Conservation (phyloP, 1,140 invertebrate genomes). For the Zelostemma sp. region DNA sequence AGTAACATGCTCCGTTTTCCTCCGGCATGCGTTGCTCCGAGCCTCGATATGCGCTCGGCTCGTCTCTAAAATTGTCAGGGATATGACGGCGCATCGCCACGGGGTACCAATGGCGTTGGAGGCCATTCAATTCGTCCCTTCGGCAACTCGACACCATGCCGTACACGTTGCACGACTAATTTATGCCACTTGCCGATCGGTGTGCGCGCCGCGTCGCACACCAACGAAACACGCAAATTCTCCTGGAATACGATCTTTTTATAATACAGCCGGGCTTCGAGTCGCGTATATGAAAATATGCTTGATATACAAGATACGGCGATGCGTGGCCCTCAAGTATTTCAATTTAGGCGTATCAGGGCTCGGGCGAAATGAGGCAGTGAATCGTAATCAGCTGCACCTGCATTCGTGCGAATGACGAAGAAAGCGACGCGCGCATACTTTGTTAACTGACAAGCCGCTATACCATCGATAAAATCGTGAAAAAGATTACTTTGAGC, state of each 20-base stretch:
- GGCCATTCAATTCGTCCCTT: conserved; percentile 26
- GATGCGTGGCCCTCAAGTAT: not conserved
- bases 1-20: conserved; percentile 55
- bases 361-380: not conserved
- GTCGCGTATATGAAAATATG: conserved; percentile 6
- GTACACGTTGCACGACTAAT: conserved; percentile 20
- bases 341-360: conserved; percentile 3
- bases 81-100: conserved; percentile 30
- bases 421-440: not conserved
- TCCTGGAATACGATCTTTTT: conserved; percentile 9
- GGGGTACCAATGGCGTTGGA: conserved; percentile 18
- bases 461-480: too few relatives aligned
- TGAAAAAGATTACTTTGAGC: too few relatives aligned
- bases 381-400: conserved; percentile 7
- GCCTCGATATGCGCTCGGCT: conserved; percentile 9
- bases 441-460: not conserved
- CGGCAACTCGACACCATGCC: conserved; percentile 20
- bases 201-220: not conserved
- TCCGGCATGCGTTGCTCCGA: conserved; percentile 27
- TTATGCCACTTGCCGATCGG: conserved; percentile 11
- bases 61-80: conserved; percentile 48
- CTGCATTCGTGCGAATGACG: not conserved
- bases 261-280: conserved; percentile 3
- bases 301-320: conserved; percentile 13
- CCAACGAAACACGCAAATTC: not conserved